Base-by-base conservation (phyloP, 2,113 vertebrate genomes). In the Girardinichthys multiradiatus region DNA sequence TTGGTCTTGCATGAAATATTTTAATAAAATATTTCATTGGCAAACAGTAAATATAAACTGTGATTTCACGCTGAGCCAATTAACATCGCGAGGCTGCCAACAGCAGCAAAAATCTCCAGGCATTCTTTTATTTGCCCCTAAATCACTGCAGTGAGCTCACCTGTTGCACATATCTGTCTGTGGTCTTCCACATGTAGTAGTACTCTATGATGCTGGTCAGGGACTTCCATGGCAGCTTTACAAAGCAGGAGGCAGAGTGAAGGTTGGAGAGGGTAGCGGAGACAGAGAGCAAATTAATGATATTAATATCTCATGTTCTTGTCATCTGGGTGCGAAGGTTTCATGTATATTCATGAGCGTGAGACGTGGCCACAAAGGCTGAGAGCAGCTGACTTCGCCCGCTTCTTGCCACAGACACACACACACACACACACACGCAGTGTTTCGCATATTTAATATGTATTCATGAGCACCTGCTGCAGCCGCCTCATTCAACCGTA, bases 161-260 rank as follows among this genome's bases (percentile, higher is more conserved):
- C 97, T 99, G 97, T 83, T 99, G 97, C 51, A 99, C 97, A 0
- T 99, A 99, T 99, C 97, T 96, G 94, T 99, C 97, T 86, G 97
- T 99, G 84, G 97, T 99, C 92, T 99, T 99, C 97, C 97, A 99
- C 97, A 99, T 99, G 91, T 99, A 99, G 89, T 99, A 99, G 93
- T 99, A 99, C 80, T 99, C 97, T 90, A 99, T 96, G 95, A 99
- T 98, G 93, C 97, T 99, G 72, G 97, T 99, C 94, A 99, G 88
- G 0, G 97, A 98, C 90, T 99, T 99, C 97, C 97, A 99, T 11
- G 97, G 97, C 60, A 99, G 96, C 97, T 99, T 91, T 85, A 94
- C 77, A 88, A n/a, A 63, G 78, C 68, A 75, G 45, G 70, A 68
- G 72, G 29, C 14, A 15, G 27, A 68, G 69, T 2, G 31, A 15